These are phyloP conservation scores for Anolis carolinensis DNA, from an alignment of 2,113 vertebrate species.

Conservation along the genomic window DNA sequence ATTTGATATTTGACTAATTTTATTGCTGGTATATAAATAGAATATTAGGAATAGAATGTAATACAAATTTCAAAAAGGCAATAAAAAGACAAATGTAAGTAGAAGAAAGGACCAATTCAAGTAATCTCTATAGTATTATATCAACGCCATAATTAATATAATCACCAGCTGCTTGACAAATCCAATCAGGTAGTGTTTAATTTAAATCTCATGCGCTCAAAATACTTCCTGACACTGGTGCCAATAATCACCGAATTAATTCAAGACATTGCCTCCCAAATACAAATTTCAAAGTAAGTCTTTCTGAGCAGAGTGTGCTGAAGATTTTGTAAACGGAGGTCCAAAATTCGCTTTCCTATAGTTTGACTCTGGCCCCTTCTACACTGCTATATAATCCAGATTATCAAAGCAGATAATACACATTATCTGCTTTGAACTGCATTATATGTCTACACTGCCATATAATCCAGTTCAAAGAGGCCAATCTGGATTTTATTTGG, in stretches of 20 bases:
- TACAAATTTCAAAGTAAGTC: not conserved
- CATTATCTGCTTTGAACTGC: no score
- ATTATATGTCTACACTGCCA: no score
- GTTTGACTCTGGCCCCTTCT: no score
- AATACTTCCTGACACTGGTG: not conserved
- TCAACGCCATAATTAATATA: not conserved
- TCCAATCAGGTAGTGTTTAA: not conserved
- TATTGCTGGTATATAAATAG: not conserved
- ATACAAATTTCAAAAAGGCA: not conserved
- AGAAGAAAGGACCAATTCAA: not conserved
- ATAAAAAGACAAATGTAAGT: not conserved
- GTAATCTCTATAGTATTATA: not conserved
- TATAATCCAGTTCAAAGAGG: no score
- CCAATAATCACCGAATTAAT: not conserved
- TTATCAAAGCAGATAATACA: no score
- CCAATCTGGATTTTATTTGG: no score
- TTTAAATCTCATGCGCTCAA: not conserved
- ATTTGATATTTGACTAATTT: not conserved
- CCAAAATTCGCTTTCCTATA: no score
- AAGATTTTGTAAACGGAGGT: no score
- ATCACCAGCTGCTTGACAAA: not conserved
- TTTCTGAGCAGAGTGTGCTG: not conserved
- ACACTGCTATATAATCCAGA: no score
- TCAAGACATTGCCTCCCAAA: not conserved
- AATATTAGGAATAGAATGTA: not conserved